phyloP scores from a whole-genome alignment of 2,888 invertebrate genomes.

The Lepas anatifera region DNA sequence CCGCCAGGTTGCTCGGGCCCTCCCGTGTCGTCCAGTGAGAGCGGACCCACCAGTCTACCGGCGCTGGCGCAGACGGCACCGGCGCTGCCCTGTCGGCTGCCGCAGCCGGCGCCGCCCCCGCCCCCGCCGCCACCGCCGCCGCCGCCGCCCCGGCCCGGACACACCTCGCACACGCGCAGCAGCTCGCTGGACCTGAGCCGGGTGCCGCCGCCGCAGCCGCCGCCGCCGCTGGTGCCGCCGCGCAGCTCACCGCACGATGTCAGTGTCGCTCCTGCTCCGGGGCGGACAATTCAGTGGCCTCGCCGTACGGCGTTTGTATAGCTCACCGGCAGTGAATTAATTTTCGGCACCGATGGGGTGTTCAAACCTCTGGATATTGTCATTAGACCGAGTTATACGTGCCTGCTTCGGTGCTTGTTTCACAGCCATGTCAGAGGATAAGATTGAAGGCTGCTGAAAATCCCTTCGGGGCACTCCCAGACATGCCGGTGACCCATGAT shows the following conservation, averaged over 20 bases:
- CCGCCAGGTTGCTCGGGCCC: slow-evolving; percentile 38
- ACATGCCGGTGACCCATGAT: too few relatives aligned
- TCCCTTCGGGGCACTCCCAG: too few relatives aligned
- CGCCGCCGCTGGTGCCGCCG: slow-evolving; percentile 1
- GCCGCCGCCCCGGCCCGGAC: slow-evolving; percentile 15
- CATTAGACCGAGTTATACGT: too few relatives aligned
- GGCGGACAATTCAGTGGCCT: too few relatives aligned
- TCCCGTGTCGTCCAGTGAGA: background rate
- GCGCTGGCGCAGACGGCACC: slow-evolving; percentile 23
- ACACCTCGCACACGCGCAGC: slow-evolving; percentile 16
- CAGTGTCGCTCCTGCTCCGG: background rate
- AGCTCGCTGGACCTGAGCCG: slow-evolving; percentile 18
- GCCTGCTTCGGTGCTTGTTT: too few relatives aligned
- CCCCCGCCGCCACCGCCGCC: slow-evolving; percentile 13
- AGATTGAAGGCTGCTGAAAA: too few relatives aligned
- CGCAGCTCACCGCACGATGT: slow-evolving; percentile 1
- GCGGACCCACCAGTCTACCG: slow-evolving; percentile 40
- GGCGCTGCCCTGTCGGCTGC: background rate
- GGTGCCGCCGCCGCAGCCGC: background rate
- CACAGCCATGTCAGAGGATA: too few relatives aligned
- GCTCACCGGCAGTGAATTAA: too few relatives aligned
- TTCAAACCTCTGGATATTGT: too few relatives aligned
- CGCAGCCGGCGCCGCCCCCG: background rate
- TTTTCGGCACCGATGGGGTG: too few relatives aligned
- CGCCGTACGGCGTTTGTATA: too few relatives aligned